Conservation (phyloP, 2,797 vertebrate species). For the Propithecus deckenii region DNA sequence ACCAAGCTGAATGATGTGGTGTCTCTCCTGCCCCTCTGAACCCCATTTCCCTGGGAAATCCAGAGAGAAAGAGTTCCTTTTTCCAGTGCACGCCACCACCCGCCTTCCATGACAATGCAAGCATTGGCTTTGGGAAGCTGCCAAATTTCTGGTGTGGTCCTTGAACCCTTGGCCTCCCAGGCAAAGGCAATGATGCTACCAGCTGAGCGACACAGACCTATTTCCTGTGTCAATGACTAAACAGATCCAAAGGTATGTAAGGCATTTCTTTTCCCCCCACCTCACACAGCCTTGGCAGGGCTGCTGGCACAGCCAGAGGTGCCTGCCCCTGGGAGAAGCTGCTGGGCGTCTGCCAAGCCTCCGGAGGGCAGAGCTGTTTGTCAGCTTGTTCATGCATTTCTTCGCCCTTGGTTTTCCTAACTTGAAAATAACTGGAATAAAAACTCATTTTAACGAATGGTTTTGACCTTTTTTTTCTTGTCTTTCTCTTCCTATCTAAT, state of each 20-base stretch:
- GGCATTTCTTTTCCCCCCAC: constrained; percentile 52
- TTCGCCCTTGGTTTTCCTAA: not conserved
- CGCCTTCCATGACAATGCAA: not conserved
- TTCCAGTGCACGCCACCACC: not conserved
- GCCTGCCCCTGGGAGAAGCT: not conserved
- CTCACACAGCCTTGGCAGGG: not conserved
- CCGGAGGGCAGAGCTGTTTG: not conserved
- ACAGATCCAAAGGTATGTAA: constrained; percentile 62
- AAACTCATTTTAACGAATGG: not conserved
- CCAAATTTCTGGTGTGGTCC: constrained; percentile 78
- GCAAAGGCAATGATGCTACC: constrained; percentile 66
- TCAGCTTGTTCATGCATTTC: not conserved
- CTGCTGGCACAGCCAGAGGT: not conserved
- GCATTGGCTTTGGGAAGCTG: constrained; percentile 66
- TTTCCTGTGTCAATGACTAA: constrained; percentile 68
- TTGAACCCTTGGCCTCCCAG: constrained; percentile 77
- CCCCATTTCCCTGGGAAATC: not conserved
- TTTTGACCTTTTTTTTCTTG: not conserved
- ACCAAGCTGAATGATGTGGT: not conserved
- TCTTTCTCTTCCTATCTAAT: not conserved
- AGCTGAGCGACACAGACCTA: constrained; percentile 58
- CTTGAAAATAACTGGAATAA: constrained; percentile 16
- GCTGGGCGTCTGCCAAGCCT: not conserved
- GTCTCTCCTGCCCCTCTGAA: not conserved
- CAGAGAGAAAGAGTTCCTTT: not conserved